These are phyloP conservation scores for Philopedon plagiatum DNA, from an alignment of 2,888 invertebrate species.

Conservation along the genomic window DNA sequence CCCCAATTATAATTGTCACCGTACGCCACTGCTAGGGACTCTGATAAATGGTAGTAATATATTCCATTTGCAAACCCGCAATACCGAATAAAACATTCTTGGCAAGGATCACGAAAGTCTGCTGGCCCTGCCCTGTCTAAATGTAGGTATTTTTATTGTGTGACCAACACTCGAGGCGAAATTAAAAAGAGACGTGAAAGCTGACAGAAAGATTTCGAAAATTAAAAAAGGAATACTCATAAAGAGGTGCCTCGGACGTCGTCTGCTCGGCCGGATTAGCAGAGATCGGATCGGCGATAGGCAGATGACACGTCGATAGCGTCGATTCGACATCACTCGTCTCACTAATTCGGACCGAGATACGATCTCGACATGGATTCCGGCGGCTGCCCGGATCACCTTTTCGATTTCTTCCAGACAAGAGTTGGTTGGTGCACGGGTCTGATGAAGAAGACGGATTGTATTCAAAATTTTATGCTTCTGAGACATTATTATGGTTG, in stretches of 20 bases:
- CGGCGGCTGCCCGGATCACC: conserved; percentile 21
- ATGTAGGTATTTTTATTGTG: not conserved
- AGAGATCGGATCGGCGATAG: conserved; percentile 38
- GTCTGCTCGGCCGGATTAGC: conserved; percentile 43
- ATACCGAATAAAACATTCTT: too few relatives aligned
- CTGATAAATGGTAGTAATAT: too few relatives aligned
- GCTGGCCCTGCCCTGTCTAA: too few relatives aligned
- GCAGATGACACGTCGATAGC: conserved; percentile 49
- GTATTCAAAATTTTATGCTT: too few relatives aligned
- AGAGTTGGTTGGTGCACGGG: not conserved
- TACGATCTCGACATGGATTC: conserved; percentile 44
- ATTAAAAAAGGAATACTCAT: not conserved
- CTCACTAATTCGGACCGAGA: conserved; percentile 46
- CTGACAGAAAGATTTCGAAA: conserved; percentile 2
- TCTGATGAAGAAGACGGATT: not conserved
- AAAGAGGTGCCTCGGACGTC: conserved; percentile 24
- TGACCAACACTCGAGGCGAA: not conserved
- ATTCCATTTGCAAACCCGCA: too few relatives aligned
- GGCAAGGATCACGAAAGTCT: too few relatives aligned
- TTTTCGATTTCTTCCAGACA: conserved; percentile 4
- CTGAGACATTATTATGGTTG: not conserved
- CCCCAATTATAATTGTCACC: too few relatives aligned
- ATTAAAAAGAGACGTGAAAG: conserved; percentile 36
- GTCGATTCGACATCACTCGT: conserved; percentile 46
- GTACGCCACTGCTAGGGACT: too few relatives aligned